Percentiles rank a stretch among this genome's conserved stretches.
phyloP scores from a whole-genome alignment of 2,113 vertebrate species.

The Dasyprocta punctata region DNA sequence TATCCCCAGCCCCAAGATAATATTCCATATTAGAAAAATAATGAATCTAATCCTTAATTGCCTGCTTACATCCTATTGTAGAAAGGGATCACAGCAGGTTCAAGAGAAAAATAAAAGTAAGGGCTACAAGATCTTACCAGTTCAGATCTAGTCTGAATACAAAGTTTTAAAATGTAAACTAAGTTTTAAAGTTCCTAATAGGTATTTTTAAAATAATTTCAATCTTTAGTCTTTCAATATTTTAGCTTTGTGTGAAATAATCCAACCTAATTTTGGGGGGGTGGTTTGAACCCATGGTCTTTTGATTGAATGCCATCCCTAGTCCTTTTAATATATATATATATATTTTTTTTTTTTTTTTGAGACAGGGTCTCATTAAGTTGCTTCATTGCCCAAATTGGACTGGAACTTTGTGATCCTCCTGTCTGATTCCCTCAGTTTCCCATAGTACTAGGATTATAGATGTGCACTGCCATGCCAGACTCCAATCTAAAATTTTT shows the following conservation, averaged over 20 bases:
- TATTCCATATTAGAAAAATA: conserved; percentile 53
- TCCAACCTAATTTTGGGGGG: background rate
- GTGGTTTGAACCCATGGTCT: background rate
- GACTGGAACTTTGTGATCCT: background rate
- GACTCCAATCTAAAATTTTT: background rate
- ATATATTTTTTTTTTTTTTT: background rate
- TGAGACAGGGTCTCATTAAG: background rate
- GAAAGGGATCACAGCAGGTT: background rate
- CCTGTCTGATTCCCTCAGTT: background rate
- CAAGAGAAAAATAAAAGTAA: conserved; percentile 58
- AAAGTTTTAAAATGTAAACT: conserved; percentile 40
- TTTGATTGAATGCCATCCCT: background rate
- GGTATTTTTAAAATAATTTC: conserved; percentile 60
- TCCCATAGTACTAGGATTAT: background rate
- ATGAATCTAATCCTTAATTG: conserved; percentile 30
- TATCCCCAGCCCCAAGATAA: background rate
- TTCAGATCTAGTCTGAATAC: background rate
- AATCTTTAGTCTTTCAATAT: conserved; percentile 39
- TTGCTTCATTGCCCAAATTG: background rate
- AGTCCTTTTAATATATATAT: background rate
- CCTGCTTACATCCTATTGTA: background rate
- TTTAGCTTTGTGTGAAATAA: conserved; percentile 15
- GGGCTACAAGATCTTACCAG: background rate
- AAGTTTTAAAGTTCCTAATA: conserved; percentile 39
- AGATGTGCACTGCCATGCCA: background rate